Conservation (phyloP, 1,140 invertebrate species). For the Zaprionus gabonicus region DNA sequence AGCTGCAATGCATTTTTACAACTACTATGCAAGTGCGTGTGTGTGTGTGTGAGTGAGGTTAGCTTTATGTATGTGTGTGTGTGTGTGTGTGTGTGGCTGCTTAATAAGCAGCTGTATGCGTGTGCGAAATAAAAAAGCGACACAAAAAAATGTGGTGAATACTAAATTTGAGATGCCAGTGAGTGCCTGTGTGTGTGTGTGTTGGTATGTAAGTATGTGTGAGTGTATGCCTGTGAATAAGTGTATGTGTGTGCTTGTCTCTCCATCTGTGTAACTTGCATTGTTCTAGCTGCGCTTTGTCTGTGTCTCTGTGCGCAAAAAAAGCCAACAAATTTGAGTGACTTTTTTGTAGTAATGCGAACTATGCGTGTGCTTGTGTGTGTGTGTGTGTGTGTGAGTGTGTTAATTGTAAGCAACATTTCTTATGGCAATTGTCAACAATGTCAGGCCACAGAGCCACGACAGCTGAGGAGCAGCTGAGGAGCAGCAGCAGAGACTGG, state of each 20-base stretch:
- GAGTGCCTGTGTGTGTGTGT: slow-evolving; percentile 2
- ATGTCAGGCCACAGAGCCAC: slow-evolving; percentile 50
- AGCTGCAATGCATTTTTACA: slow-evolving; percentile 66
- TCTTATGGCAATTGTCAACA: slow-evolving; percentile 66
- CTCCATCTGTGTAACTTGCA: slow-evolving; percentile 34
- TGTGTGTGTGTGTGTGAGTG: slow-evolving; percentile 32
- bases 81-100: slow-evolving; percentile 40
- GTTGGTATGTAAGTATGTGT: neutral
- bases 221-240: slow-evolving; percentile 6
- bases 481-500: slow-evolving; percentile 1
- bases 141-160: slow-evolving; percentile 77
- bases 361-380: neutral
- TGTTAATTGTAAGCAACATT: slow-evolving; percentile 64
- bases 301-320: slow-evolving; percentile 34
- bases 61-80: neutral
- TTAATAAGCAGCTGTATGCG: slow-evolving; percentile 54
- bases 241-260: slow-evolving; percentile 24
- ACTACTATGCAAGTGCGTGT: slow-evolving; percentile 1
- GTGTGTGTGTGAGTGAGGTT: neutral
- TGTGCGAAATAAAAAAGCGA: slow-evolving; percentile 62
- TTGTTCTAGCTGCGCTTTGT: slow-evolving; percentile 50
- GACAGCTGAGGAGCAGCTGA: slow-evolving; percentile 42
- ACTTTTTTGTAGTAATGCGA: slow-evolving; percentile 34
- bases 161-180: slow-evolving; percentile 60
- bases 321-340: slow-evolving; percentile 56